These are phyloP conservation scores for Lasioglossum zephyrum DNA, from an alignment of 2,888 invertebrate species.

Conservation along the genomic window DNA sequence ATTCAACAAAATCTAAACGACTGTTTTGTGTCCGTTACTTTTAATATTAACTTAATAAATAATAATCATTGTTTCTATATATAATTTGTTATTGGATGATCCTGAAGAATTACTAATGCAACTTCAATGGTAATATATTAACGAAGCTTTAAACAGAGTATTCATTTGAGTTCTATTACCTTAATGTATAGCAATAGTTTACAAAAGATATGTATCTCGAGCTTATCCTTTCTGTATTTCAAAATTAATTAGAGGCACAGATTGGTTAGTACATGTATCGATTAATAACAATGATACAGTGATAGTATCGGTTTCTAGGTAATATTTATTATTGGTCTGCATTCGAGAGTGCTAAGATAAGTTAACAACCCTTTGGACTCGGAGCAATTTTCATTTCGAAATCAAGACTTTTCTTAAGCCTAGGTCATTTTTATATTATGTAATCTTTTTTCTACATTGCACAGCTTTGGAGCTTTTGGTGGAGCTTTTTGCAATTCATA, in stretches of 20 bases:
- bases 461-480: too few species aligned
- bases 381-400: too few species aligned
- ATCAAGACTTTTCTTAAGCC: too few species aligned
- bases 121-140: slow-evolving; percentile 54
- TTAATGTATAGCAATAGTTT: neutral
- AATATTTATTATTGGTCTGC: neutral
- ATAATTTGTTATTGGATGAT: slow-evolving; percentile 67
- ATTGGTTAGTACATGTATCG: neutral
- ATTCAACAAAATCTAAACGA: slow-evolving; percentile 96
- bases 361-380: too few species aligned
- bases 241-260: neutral
- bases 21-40: slow-evolving; percentile 64
- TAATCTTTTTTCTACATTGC: too few species aligned
- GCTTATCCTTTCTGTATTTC: neutral
- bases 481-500: too few species aligned
- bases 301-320: neutral
- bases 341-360: neutral
- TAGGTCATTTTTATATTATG: too few species aligned
- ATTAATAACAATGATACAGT: neutral
- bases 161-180: slow-evolving; percentile 39
- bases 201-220: neutral
- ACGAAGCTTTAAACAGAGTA: slow-evolving; percentile 41
- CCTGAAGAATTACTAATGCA: slow-evolving; percentile 46
- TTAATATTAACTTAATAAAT: slow-evolving; percentile 81
- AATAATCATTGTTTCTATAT: slow-evolving; percentile 82